A percentile compares a stretch with the other conserved stretches of the same genome.
Conservation (phyloP, 2,797 vertebrate genomes). For the Danionella dracula region DNA sequence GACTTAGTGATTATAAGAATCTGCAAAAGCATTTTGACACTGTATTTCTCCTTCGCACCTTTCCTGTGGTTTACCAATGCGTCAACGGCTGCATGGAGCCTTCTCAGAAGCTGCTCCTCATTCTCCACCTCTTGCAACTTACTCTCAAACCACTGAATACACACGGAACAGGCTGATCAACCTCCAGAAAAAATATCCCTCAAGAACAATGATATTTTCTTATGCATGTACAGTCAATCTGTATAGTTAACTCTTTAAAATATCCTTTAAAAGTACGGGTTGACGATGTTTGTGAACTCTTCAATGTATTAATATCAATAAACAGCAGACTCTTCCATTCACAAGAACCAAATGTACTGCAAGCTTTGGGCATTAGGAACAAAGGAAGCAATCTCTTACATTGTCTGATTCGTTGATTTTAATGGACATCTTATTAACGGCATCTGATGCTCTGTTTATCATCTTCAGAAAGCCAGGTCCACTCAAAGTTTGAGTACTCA, state of each 20-base stretch:
- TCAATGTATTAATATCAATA: too few species aligned
- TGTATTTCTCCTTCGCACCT: constrained; percentile 67
- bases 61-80: constrained; percentile 89
- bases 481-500: constrained; percentile 87
- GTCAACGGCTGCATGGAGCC: constrained; percentile 84
- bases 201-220: too few species aligned
- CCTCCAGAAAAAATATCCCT: too few species aligned
- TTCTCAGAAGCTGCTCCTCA: constrained; percentile 90
- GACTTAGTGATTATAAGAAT: neutral
- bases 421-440: constrained; percentile 97
- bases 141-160: constrained; percentile 91
- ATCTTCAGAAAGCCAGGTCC: constrained; percentile 94
- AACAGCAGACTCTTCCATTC: too few species aligned
- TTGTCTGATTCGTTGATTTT: constrained; percentile 95
- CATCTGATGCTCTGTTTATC: constrained; percentile 93
- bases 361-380: neutral
- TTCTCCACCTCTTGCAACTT: constrained; percentile 91
- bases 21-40: neutral
- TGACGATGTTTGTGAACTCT: too few species aligned
- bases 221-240: too few species aligned
- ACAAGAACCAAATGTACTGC: too few species aligned
- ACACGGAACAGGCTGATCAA: neutral
- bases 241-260: too few species aligned
- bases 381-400: constrained; percentile 64
- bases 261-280: too few species aligned